Conservation (phyloP, 2,113 vertebrate species). For the Paraplagusia blochii region DNA sequence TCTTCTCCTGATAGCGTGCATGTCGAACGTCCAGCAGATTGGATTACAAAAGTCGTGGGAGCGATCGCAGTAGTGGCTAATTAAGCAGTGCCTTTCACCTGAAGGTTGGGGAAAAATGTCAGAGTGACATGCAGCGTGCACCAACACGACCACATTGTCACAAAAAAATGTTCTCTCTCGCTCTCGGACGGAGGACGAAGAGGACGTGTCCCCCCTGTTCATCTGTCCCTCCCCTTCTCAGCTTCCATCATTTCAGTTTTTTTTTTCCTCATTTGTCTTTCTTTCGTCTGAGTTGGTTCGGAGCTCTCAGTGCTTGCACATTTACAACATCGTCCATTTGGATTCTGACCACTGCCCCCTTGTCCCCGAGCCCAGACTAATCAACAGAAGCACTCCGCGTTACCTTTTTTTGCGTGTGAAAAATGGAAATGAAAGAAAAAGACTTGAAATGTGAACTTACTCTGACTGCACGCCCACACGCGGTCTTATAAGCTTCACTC, state of each 20-base stretch:
- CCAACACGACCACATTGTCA: conserved; percentile 16
- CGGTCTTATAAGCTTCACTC: conserved; percentile 49
- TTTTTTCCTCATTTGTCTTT: conserved; percentile 58
- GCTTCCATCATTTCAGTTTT: conserved; percentile 42
- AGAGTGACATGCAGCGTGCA: conserved; percentile 15
- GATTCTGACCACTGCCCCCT: conserved; percentile 60
- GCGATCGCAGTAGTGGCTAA: conserved; percentile 37
- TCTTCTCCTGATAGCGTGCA: conserved; percentile 41
- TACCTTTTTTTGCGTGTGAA: conserved; percentile 23
- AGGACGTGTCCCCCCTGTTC: conserved; percentile 36
- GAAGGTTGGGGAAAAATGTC: conserved; percentile 40
- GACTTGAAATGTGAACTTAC: conserved; percentile 62
- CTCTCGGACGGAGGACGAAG: conserved; percentile 51
- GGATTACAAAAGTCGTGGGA: conserved; percentile 50
- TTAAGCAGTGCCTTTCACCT: conserved; percentile 54
- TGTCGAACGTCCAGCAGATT: conserved; percentile 53
- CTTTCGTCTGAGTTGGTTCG: conserved; percentile 40
- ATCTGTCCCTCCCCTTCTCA: conserved; percentile 26
- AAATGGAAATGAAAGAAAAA: conserved; percentile 56
- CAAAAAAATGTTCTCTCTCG: conserved; percentile 28
- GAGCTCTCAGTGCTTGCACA: conserved; percentile 67
- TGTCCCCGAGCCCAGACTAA: conserved; percentile 39
- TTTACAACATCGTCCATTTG: conserved; percentile 33
- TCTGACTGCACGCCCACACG: conserved; percentile 19
- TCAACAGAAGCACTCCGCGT: conserved; percentile 59